Evolutionary conservation across 2,797 vertebrate genomes (phyloP), one percentile per base, ranked within the genome.

Genomic region (Etheostoma perlongum): DNA sequence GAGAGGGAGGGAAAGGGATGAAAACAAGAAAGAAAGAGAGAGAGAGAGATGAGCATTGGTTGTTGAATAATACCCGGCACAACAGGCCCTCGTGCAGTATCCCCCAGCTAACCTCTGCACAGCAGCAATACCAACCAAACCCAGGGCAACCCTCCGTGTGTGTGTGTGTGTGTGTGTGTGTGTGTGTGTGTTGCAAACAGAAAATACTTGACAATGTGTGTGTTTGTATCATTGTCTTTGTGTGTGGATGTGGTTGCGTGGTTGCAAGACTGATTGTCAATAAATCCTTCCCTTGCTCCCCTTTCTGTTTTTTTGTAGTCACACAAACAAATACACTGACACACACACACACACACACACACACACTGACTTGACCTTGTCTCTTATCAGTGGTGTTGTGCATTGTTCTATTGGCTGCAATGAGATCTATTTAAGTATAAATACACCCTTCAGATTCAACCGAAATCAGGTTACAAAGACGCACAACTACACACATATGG

Each of bases 61-160:
- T 83, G 80, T 75, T 86, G 78, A 89, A 85, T 84, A 83, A 91
- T 60, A 76, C 78, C 85, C 76, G 78, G 80, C 62, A 85, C 83
- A 87, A 77, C 81, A 70, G 86, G 82, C 82, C 83, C 81, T 65
- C 63, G 84, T 85, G 83, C 84, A 78, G 80, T 59, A 88, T 79
- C 81, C 66, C 79, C 76, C 33, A 79, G 71, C 85, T 88, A 82
- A 91, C 90, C 88, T 85, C 86, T 87, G 83, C 88, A 89, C 87
- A 91, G 83, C 87, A 81, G 82, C 81, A 84, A 79, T 25, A 66
- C 75, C 46, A 64, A 66, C 75, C 46, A 64, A 81, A 72, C 79
- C 49, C 81, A 51, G 68, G 84, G 74, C 70, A 64, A 72, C 72
- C 82, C 74, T 67, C 9, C 1, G 52, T 76, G 61, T 69, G 63